Evolutionary conservation across 2,888 invertebrate species (phyloP).

Genomic region (Pristionchus arcanus): DNA sequence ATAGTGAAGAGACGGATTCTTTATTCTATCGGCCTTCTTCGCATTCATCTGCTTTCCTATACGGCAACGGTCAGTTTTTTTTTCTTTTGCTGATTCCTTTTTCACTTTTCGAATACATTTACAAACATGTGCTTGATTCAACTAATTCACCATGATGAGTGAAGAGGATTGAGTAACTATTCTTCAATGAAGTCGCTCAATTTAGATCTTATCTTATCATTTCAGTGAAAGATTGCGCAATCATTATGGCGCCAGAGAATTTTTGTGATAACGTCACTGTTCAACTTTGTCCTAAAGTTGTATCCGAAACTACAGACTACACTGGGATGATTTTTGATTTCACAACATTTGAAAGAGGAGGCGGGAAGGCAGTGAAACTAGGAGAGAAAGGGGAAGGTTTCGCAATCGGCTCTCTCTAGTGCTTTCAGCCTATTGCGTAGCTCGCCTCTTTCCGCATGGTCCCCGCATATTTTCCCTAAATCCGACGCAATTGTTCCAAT

Average conservation of each 20-base stretch:
- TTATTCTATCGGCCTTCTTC: too few relatives aligned
- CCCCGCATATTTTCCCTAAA: background rate
- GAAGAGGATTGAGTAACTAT: too few relatives aligned
- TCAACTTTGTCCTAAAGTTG: background rate
- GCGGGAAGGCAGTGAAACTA: background rate
- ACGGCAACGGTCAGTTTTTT: too few relatives aligned
- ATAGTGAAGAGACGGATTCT: too few relatives aligned
- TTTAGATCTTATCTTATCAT: background rate
- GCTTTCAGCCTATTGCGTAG: slow-evolving; percentile 7
- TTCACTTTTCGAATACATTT: too few relatives aligned
- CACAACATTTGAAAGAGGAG: slow-evolving; percentile 4
- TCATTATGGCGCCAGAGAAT: background rate
- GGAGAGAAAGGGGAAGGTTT: background rate
- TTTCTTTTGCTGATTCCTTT: too few relatives aligned
- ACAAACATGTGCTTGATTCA: too few relatives aligned
- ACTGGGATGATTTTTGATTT: slow-evolving; percentile 31
- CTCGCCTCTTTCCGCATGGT: background rate
- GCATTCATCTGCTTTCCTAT: too few relatives aligned
- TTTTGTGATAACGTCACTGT: background rate
- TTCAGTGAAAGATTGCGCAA: background rate
- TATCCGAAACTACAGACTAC: background rate
- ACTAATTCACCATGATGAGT: too few relatives aligned
- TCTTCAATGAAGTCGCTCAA: too few relatives aligned
- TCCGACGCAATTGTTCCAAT: too few relatives aligned
- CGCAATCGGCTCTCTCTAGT: background rate